Conservation (phyloP, 1,140 invertebrate species). For the Carposina sasakii region DNA sequence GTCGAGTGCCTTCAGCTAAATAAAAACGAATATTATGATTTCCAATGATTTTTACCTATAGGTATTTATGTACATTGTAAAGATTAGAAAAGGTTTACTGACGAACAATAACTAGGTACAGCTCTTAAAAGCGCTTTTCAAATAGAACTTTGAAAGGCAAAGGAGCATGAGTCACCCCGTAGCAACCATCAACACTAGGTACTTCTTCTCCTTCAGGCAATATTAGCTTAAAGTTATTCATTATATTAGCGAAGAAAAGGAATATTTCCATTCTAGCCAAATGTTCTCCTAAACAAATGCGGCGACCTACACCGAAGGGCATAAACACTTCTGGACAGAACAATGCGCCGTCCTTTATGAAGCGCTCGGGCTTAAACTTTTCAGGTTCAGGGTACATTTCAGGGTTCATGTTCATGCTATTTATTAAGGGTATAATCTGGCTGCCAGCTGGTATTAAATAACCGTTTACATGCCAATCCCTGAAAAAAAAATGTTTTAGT, state of each 20-base stretch:
- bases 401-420: slow-evolving; percentile 91
- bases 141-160: slow-evolving; percentile 82
- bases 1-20: too few relatives aligned
- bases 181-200: slow-evolving; percentile 83
- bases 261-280: slow-evolving; percentile 93
- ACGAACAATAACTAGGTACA: too few relatives aligned
- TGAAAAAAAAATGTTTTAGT: slow-evolving; percentile 68
- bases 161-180: slow-evolving; percentile 85
- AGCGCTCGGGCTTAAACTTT: slow-evolving; percentile 86
- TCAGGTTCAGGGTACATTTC: slow-evolving; percentile 89
- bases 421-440: slow-evolving; percentile 88
- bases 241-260: slow-evolving; percentile 88
- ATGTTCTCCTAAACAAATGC: slow-evolving; percentile 93
- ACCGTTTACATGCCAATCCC: slow-evolving; percentile 85
- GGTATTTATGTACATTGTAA: too few relatives aligned
- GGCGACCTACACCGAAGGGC: slow-evolving; percentile 91
- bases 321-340: slow-evolving; percentile 90
- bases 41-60: too few relatives aligned
- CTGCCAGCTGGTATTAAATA: slow-evolving; percentile 87
- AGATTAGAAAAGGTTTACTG: too few relatives aligned
- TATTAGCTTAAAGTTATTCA: slow-evolving; percentile 87
- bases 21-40: too few relatives aligned
- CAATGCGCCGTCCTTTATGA: slow-evolving; percentile 85
- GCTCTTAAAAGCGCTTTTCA: too few relatives aligned
- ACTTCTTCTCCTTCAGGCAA: slow-evolving; percentile 79